Percentiles rank a stretch among this genome's conserved stretches.
Conservation (phyloP, 2,113 vertebrate genomes). For the Datnioides undecimradiatus region DNA sequence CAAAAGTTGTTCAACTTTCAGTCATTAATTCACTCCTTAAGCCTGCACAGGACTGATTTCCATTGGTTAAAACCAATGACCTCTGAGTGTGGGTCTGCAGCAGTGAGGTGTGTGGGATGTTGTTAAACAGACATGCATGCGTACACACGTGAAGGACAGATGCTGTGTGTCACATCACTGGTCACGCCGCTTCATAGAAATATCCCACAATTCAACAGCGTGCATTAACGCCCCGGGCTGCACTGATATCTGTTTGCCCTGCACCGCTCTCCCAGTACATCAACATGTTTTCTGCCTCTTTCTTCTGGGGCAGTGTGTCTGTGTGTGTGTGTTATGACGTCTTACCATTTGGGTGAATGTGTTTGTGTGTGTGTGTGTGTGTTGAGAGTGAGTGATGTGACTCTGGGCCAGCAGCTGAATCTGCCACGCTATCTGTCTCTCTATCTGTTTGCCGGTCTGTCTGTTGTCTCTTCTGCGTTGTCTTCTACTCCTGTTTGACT, state of each 20-base stretch:
- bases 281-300: slow-evolving; percentile 37
- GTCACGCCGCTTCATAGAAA: slow-evolving; percentile 60
- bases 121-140: slow-evolving; percentile 13
- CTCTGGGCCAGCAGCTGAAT: slow-evolving; percentile 62
- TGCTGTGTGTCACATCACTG: slow-evolving; percentile 65
- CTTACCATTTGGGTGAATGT: slow-evolving; percentile 20
- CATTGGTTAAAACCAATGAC: neutral
- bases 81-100: neutral
- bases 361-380: slow-evolving; percentile 21
- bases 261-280: slow-evolving; percentile 39
- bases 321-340: slow-evolving; percentile 42
- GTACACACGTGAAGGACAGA: slow-evolving; percentile 1
- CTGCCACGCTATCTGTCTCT: slow-evolving; percentile 66
- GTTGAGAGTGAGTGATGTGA: slow-evolving; percentile 71
- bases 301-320: slow-evolving; percentile 25
- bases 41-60: too few species aligned
- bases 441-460: slow-evolving; percentile 67
- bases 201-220: slow-evolving; percentile 59
- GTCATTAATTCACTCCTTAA: neutral
- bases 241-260: slow-evolving; percentile 49
- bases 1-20: neutral
- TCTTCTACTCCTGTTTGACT: slow-evolving; percentile 74
- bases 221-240: slow-evolving; percentile 56
- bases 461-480: slow-evolving; percentile 67
- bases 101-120: neutral